phyloP scores from a whole-genome alignment of 2,797 vertebrate species.

The Crax fasciolata region DNA sequence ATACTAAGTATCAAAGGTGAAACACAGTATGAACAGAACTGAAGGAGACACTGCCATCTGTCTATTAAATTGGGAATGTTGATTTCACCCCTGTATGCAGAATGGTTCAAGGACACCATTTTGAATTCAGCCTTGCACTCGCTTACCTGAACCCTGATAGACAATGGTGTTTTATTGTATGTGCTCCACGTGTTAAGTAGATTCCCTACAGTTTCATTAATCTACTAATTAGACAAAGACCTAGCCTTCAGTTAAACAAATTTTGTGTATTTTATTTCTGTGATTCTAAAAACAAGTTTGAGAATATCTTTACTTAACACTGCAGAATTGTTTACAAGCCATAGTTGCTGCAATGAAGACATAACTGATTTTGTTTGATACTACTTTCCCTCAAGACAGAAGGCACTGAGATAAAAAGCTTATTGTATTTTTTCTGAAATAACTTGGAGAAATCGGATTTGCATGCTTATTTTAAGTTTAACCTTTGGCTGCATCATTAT shows the following conservation, averaged over 20 bases:
- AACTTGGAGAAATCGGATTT: constrained; percentile 1
- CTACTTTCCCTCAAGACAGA: constrained; percentile 64
- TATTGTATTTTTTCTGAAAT: constrained; percentile 57
- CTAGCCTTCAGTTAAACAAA: not conserved
- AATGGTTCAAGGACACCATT: not conserved
- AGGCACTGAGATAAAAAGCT: constrained; percentile 49
- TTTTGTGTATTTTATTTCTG: not conserved
- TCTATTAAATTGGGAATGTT: not conserved
- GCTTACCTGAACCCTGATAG: not conserved
- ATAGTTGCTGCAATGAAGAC: constrained; percentile 35
- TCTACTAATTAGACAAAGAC: not conserved
- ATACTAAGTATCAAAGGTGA: not conserved
- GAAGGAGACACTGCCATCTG: not conserved
- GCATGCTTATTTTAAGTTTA: constrained; percentile 36
- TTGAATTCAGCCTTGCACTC: not conserved
- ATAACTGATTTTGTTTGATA: constrained; percentile 48
- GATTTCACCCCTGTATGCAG: not conserved
- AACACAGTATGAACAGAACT: not conserved
- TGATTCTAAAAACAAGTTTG: not conserved
- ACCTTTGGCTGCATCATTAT: constrained; percentile 40
- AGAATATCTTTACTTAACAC: not conserved
- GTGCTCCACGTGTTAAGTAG: not conserved
- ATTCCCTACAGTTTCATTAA: not conserved
- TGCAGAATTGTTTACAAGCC: constrained; percentile 78
- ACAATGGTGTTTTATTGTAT: not conserved